Conservation (phyloP, 1,140 invertebrate species). For the Gerris buenoi region DNA sequence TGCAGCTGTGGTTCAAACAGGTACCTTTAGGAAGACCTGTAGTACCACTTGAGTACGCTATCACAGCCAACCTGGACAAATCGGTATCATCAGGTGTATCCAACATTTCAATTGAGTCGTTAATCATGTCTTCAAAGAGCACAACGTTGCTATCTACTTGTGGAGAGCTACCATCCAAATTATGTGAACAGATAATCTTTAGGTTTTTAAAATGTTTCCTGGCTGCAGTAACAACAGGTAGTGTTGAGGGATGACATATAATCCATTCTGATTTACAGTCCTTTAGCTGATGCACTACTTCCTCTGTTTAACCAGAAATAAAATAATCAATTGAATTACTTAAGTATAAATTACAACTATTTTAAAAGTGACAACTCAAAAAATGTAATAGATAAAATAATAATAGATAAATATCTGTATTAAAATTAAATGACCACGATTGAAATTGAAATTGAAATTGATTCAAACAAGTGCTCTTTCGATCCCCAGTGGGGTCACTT, state of each 20-base stretch:
- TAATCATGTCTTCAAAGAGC: not conserved
- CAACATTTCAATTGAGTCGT: not conserved
- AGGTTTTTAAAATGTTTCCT: not conserved
- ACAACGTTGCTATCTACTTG: constrained; percentile 4
- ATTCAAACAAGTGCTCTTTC: too few relatives aligned
- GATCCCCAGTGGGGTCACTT: too few relatives aligned
- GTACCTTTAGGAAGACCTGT: constrained; percentile 76
- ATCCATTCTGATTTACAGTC: not conserved
- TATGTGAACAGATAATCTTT: not conserved
- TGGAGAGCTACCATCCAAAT: not conserved
- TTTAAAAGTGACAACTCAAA: too few relatives aligned
- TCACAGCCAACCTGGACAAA: constrained; percentile 23
- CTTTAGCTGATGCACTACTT: not conserved
- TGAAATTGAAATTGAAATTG: too few relatives aligned
- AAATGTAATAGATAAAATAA: too few relatives aligned
- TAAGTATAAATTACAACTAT: too few relatives aligned
- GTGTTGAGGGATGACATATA: not conserved
- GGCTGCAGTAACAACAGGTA: not conserved
- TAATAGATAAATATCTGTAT: too few relatives aligned
- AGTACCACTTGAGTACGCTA: constrained; percentile 48
- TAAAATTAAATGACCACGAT: too few relatives aligned
- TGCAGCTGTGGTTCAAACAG: constrained; percentile 56
- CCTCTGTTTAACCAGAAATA: too few relatives aligned
- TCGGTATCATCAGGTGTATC: not conserved
- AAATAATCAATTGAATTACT: too few relatives aligned